Evolutionary conservation across 2,113 vertebrate genomes (phyloP).

Genomic region (Hippolais icterina): DNA sequence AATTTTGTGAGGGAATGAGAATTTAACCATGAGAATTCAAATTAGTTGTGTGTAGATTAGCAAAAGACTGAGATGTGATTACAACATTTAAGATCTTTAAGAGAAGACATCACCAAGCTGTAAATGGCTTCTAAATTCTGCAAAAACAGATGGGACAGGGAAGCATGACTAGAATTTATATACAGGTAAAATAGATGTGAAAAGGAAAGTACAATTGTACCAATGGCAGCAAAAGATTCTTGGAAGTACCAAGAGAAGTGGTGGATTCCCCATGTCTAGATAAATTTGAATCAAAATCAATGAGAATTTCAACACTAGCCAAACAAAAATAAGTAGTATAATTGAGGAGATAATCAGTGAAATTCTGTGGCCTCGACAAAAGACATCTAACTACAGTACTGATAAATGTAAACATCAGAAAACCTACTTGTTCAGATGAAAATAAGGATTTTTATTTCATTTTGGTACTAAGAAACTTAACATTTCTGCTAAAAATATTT

Average conservation of each 20-base stretch:
- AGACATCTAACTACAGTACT: neutral
- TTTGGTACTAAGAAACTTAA: neutral
- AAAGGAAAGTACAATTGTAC: neutral
- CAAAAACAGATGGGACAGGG: neutral
- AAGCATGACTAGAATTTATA: neutral
- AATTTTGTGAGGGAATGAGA: neutral
- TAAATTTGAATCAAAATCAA: neutral
- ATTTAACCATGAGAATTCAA: neutral
- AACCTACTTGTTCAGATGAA: neutral
- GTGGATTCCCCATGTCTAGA: neutral
- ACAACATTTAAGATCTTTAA: neutral
- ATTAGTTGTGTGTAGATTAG: neutral
- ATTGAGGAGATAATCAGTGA: neutral
- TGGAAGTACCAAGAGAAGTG: neutral
- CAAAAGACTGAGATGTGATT: neutral
- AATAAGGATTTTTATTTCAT: neutral
- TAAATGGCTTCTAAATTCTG: neutral
- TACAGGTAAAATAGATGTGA: neutral
- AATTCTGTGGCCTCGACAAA: neutral
- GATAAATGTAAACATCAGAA: neutral
- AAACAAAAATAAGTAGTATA: neutral
- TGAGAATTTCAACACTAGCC: neutral
- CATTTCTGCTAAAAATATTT: neutral
- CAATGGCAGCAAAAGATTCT: neutral
- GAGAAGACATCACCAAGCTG: neutral